phyloP scores from a whole-genome alignment of 2,797 vertebrate species.

The Sebastes trivittatus region DNA sequence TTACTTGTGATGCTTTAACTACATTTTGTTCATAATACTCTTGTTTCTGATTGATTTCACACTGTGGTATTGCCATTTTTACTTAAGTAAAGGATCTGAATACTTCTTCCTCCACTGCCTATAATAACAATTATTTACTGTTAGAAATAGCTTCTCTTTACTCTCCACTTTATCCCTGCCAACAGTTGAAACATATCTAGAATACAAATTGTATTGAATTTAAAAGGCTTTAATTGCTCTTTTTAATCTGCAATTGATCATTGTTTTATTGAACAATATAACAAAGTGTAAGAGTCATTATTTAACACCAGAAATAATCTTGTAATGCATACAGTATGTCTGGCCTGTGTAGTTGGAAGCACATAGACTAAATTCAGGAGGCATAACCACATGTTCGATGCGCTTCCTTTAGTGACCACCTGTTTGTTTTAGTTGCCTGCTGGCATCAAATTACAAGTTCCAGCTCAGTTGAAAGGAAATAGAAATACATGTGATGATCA shows the following conservation, averaged over 20 bases:
- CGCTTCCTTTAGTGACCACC: slow-evolving; percentile 21
- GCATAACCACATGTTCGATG: neutral
- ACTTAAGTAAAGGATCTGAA: neutral
- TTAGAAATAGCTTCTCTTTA: neutral
- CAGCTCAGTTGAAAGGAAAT: slow-evolving; percentile 37
- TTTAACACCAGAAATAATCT: too few species aligned
- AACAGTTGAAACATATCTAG: neutral
- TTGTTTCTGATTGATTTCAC: neutral
- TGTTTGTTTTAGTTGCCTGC: slow-evolving; percentile 12
- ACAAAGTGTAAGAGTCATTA: neutral
- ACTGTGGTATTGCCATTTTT: neutral
- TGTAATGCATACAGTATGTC: neutral
- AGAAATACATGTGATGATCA: slow-evolving; percentile 13
- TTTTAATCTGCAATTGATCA: neutral
- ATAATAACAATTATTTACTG: neutral
- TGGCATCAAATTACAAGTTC: slow-evolving; percentile 45
- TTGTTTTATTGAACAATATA: neutral
- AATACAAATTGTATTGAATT: neutral
- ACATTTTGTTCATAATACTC: neutral
- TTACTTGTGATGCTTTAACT: neutral
- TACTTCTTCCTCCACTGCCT: neutral
- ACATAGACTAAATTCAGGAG: slow-evolving; percentile 34
- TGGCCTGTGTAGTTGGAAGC: neutral
- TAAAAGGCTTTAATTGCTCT: neutral
- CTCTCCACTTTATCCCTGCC: neutral